phyloP scores from a whole-genome alignment of 2,113 vertebrate genomes.

The Chaetorhynchus papuensis region DNA sequence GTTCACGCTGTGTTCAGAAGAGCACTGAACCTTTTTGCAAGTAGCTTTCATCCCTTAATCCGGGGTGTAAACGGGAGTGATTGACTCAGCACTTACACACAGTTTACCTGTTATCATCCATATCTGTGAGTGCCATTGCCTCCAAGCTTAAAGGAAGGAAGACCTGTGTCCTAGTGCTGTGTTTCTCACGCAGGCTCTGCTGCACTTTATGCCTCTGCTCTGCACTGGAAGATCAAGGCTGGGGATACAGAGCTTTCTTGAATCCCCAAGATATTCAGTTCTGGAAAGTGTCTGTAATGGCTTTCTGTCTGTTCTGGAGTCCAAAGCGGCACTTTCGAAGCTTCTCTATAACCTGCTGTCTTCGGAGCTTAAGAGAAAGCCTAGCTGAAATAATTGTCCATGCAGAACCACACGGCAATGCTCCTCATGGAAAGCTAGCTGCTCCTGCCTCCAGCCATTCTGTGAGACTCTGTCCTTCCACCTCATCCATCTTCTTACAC shows the following conservation, averaged over 20 bases:
- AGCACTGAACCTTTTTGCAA: neutral
- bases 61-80: neutral
- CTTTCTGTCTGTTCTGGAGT: neutral
- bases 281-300: neutral
- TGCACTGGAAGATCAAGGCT: neutral
- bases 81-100: neutral
- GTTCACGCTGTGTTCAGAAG: neutral
- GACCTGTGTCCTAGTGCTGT: neutral
- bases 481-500: constrained; percentile 1
- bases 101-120: neutral
- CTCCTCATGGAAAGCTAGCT: neutral
- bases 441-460: neutral
- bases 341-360: neutral
- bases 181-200: neutral
- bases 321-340: neutral
- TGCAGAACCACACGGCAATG: neutral
- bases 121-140: neutral
- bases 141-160: neutral
- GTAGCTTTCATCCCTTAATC: neutral
- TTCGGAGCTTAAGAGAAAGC: neutral
- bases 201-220: neutral
- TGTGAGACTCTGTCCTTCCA: constrained; percentile 14
- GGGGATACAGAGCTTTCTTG: neutral
- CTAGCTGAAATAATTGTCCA: neutral
- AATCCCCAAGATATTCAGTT: neutral